Base-by-base conservation (phyloP, 2,113 vertebrate genomes). In the Micronycteris hirsuta region DNA sequence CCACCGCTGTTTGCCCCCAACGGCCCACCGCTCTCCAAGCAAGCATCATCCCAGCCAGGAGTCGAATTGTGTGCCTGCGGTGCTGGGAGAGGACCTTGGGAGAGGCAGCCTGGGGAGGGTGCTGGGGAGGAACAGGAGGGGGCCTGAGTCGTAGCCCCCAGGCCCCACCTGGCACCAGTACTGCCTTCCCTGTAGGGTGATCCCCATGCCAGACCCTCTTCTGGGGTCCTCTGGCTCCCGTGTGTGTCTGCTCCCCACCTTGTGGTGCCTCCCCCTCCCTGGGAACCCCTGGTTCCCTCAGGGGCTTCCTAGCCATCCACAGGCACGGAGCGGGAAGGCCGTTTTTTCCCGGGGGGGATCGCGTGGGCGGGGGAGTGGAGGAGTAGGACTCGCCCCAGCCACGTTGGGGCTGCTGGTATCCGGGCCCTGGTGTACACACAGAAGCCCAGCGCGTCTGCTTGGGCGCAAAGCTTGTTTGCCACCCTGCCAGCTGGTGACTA, bases 361-460 rank as follows among this genome's bases (percentile, higher is more conserved):
- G 45, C 38, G 4, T 3, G 70, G 24, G 9, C 19, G 20, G 17
- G 6, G 63, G 36, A 19, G 1, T 52, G 86, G 56, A 28, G 49
- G 54, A 17, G 11, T 22, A 8, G 86, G 77, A 58, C 4, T 7
- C 36, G 56, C 74, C 85, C 92, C 38, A 28, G 4, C 7, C 12
- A 8, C 80, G 8, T 56, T 83, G 67, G 77, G 92, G 85, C 71
- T 87, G 81, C 82, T 43, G 38, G 41, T 93, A 90, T 47, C 22
- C 91, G 95, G 94, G 95, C 96, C 86, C 77, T 93, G 91, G 31
- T 91, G 80, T 92, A 94, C 68, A 88, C 92, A 74, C 71, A 61
- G 81, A 82, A 82, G 80, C 92, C 80, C 93, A 91, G 94, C 96
- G 88, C 96, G 41, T 63, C 68, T 54, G 20, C 26, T 33, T 22